Base-by-base conservation (phyloP, 2,797 vertebrate genomes). In the Merluccius polli region DNA sequence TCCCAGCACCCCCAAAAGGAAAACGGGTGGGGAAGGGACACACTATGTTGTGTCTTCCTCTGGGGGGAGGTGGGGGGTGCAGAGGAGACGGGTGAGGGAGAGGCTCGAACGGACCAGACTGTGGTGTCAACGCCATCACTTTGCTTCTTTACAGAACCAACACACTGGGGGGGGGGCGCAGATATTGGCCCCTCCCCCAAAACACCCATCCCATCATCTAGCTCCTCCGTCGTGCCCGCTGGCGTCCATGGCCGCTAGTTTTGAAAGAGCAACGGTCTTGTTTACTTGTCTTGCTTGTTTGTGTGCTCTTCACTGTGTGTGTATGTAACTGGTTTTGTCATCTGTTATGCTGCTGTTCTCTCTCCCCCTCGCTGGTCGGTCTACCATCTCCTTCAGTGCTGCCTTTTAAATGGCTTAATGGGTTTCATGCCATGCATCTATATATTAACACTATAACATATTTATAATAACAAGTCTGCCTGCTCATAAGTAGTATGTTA, bases 161-260 rank as follows among this genome's bases (percentile, higher is more conserved):
- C 18, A n/a, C 48, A 48, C 16, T 4, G 48, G 48, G 32, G 59
- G 44, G n/a, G 3, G 15, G 27, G 72, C 44, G 72, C 3, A 18
- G 44, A 13, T 9, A 38, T 12, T 6, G 36, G 6, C 10, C 24
- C 59, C 59, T 24, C 15, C n/a, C 8, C n/a, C 5, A 24, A 41
- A 13, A 8, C 24, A 72, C 72, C 41, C 72, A 52, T 88, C 88
- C 87, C 85, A 81, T 86, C 84, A 87, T 87, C 87, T 13, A 16
- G 38, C 44, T 31, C 48, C 44, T n/a, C 27, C 52, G 52, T 65
- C n/a, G 9, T 13, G 24, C 59, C 12, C 31, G 10, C 73, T 35
- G 32, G 32, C 24, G n/a, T 6, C 73, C 41, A 30, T 21, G 29
- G 30, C 9, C 29, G 38, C 48, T 59, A 27, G 36, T n/a, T 24